Conservation (phyloP, 2,113 vertebrate genomes). For the Calidris pugnax region DNA sequence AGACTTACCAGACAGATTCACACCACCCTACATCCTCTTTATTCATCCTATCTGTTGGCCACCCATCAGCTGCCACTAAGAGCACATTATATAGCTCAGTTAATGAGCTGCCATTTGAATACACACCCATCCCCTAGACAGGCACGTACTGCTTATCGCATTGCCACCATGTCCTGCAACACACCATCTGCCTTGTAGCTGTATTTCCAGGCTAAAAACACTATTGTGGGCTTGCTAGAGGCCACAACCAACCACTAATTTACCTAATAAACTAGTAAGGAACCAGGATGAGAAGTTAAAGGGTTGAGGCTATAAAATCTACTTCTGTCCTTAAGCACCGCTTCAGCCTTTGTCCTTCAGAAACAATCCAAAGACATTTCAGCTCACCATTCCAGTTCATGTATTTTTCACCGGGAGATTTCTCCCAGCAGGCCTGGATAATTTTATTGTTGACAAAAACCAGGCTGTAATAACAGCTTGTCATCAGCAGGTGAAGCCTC, state of each 20-base stretch:
- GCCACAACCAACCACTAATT: neutral
- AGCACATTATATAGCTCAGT: neutral
- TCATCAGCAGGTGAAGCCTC: constrained; percentile 28
- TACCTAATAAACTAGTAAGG: neutral
- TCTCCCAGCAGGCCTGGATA: neutral
- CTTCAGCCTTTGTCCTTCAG: neutral
- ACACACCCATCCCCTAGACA: neutral
- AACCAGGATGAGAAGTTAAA: neutral
- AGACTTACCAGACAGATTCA: neutral
- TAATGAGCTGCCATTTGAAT: neutral
- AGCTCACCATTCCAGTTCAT: neutral
- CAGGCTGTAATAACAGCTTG: constrained; percentile 38
- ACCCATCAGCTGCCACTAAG: neutral
- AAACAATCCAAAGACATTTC: neutral
- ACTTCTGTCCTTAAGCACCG: neutral
- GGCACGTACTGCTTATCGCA: rapidly evolving
- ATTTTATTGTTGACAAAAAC: neutral
- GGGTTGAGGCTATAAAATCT: neutral
- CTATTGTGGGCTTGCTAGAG: rapidly evolving
- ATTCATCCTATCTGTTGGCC: neutral
- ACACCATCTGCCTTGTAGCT: neutral
- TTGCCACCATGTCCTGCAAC: neutral
- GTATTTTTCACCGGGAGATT: neutral
- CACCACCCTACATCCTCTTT: neutral
- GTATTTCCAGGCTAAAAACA: neutral